A percentile compares a stretch with the other conserved stretches of the same genome.
Evolutionary conservation across 1,140 invertebrate genomes (phyloP).

Genomic region (Helicoverpa zea): DNA sequence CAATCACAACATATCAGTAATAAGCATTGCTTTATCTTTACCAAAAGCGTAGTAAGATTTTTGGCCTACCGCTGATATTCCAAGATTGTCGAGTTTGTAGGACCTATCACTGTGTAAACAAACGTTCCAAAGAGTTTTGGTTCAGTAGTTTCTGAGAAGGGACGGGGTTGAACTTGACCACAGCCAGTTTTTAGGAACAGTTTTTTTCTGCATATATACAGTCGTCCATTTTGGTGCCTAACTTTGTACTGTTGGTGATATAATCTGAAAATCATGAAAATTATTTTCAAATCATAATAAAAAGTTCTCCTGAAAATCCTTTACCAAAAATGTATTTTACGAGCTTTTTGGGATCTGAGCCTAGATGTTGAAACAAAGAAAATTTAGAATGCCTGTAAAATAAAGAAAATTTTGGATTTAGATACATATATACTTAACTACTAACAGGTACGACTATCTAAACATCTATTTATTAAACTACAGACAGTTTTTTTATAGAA

Average conservation of each 20-base stretch:
- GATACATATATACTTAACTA: too few relatives aligned
- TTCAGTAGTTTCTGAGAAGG: constrained; percentile 81
- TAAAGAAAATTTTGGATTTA: too few relatives aligned
- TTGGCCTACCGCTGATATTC: constrained; percentile 52
- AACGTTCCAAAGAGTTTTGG: constrained; percentile 64
- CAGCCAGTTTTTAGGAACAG: constrained; percentile 26
- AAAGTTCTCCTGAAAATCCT: too few relatives aligned
- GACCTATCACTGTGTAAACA: constrained; percentile 59
- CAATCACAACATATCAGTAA: too few relatives aligned
- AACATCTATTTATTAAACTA: background rate
- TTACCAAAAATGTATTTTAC: too few relatives aligned
- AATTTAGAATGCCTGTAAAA: too few relatives aligned
- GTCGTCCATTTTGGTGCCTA: background rate
- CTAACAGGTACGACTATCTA: background rate
- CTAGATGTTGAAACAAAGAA: too few relatives aligned
- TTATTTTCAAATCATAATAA: too few relatives aligned
- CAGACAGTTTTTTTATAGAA: background rate
- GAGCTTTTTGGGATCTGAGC: too few relatives aligned
- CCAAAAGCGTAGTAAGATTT: background rate
- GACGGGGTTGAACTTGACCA: constrained; percentile 57
- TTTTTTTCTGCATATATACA: constrained; percentile 19
- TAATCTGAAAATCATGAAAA: background rate
- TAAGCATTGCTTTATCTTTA: too few relatives aligned
- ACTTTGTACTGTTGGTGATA: background rate
- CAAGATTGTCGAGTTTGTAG: constrained; percentile 42